A percentile compares a stretch with the other conserved stretches of the same genome.
Conservation (phyloP, 1,140 invertebrate species). For the Micrasema longulum region DNA sequence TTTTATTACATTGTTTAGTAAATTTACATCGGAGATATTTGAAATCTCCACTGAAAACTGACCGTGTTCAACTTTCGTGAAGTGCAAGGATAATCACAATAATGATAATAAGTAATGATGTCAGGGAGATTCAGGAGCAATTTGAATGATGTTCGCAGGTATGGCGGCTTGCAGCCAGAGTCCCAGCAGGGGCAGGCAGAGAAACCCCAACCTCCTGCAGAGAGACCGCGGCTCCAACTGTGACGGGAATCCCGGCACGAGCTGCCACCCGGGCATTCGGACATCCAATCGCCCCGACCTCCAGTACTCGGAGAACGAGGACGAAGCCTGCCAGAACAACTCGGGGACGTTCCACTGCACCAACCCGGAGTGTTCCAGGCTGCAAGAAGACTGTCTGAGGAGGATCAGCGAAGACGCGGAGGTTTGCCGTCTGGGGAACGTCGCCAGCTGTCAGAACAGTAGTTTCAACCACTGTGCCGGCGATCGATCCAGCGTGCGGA, state of each 20-base stretch:
- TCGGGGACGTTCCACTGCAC: constrained; percentile 21
- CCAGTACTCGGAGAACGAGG: constrained; percentile 21
- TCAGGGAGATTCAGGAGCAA: too few relatives aligned
- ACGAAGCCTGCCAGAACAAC: constrained; percentile 16
- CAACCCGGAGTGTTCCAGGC: constrained; percentile 16
- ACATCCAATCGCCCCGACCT: not conserved
- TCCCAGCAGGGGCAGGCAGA: constrained; percentile 13
- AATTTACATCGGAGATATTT: too few relatives aligned
- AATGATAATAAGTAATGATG: too few relatives aligned
- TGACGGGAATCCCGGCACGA: not conserved
- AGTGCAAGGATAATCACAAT: too few relatives aligned
- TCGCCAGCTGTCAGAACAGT: constrained; percentile 8
- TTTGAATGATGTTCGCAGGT: constrained; percentile 3
- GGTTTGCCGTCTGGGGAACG: not conserved
- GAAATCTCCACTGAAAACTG: too few relatives aligned
- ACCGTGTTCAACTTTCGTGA: too few relatives aligned
- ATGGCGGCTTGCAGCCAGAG: constrained; percentile 33
- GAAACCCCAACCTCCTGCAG: constrained; percentile 9
- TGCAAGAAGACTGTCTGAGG: constrained; percentile 10
- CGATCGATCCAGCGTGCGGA: constrained; percentile 17
- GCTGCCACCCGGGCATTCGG: constrained; percentile 1
- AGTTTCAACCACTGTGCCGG: constrained; percentile 3
- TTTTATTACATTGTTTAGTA: too few relatives aligned
- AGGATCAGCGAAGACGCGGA: constrained; percentile 12
- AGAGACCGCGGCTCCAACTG: constrained; percentile 3